A percentile compares a stretch with the other conserved stretches of the same genome.
phyloP scores from a whole-genome alignment of 2,888 invertebrate genomes.

The Ditylenchus weischeri region DNA sequence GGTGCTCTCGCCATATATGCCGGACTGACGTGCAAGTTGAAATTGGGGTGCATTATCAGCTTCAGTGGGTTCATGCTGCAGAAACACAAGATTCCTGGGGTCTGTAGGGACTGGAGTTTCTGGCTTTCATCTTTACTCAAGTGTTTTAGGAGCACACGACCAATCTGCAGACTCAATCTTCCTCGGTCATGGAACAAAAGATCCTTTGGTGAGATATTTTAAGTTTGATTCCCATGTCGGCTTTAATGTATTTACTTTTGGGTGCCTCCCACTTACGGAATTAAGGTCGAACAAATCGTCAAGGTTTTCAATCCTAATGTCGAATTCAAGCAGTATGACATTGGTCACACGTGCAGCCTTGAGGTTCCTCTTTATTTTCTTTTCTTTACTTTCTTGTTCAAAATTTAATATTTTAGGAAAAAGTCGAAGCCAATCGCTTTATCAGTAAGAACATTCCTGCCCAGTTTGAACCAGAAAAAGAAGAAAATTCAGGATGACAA shows the following conservation, averaged over 20 bases:
- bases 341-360: slow-evolving; percentile 59
- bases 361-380: too few species aligned
- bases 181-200: slow-evolving; percentile 91
- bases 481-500: too few species aligned
- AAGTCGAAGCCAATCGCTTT: too few species aligned
- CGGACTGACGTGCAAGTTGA: slow-evolving; percentile 77
- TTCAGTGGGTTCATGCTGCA: slow-evolving; percentile 53
- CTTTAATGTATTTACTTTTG: slow-evolving; percentile 60
- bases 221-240: too few species aligned
- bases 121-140: slow-evolving; percentile 11
- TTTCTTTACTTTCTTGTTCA: too few species aligned
- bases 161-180: slow-evolving; percentile 65
- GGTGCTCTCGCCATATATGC: slow-evolving; percentile 78
- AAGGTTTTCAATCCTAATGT: slow-evolving; percentile 64
- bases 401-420: too few species aligned
- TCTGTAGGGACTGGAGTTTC: slow-evolving; percentile 20
- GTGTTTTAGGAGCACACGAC: slow-evolving; percentile 29
- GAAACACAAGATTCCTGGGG: slow-evolving; percentile 47
- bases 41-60: slow-evolving; percentile 80
- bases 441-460: too few species aligned
- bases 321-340: slow-evolving; percentile 59
- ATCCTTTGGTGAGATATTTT: slow-evolving; percentile 73
- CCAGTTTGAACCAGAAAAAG: too few species aligned
- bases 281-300: slow-evolving; percentile 67
- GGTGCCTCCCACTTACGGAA: slow-evolving; percentile 66